Evolutionary conservation across 2,113 vertebrate species (phyloP).

Genomic region (Vidua chalybeata): DNA sequence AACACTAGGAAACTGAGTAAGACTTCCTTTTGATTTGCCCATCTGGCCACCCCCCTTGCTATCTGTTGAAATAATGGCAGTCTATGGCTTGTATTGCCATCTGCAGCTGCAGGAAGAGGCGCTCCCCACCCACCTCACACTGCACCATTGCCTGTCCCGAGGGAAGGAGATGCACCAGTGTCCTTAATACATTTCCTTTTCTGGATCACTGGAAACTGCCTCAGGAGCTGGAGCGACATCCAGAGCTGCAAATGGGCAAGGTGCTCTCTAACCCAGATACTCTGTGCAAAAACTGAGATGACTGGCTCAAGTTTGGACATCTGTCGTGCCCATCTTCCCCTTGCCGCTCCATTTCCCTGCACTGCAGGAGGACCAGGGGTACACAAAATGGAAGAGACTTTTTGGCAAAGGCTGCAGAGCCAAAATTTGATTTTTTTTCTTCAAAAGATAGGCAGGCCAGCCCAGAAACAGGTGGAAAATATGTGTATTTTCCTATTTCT

Average conservation of each 20-base stretch:
- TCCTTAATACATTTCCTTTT: background rate
- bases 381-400: background rate
- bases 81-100: background rate
- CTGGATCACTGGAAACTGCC: constrained; percentile 31
- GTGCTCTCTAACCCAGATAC: constrained; percentile 34
- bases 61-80: background rate
- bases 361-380: background rate
- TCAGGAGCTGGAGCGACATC: constrained; percentile 8
- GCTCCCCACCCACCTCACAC: background rate
- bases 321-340: constrained; percentile 9
- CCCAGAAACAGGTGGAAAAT: background rate
- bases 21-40: background rate
- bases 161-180: background rate
- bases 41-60: background rate
- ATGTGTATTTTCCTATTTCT: background rate
- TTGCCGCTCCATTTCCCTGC: constrained; percentile 52
- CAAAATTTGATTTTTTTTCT: background rate
- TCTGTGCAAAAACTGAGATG: background rate
- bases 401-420: background rate
- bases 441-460: background rate
- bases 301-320: background rate
- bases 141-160: background rate
- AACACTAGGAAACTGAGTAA: background rate
- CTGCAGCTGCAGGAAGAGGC: background rate
- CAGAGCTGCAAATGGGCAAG: constrained; percentile 12